Evolutionary conservation across 2,888 invertebrate genomes (phyloP), one percentile per base, ranked within the genome.

Genomic region (Seladonia tumulorum): DNA sequence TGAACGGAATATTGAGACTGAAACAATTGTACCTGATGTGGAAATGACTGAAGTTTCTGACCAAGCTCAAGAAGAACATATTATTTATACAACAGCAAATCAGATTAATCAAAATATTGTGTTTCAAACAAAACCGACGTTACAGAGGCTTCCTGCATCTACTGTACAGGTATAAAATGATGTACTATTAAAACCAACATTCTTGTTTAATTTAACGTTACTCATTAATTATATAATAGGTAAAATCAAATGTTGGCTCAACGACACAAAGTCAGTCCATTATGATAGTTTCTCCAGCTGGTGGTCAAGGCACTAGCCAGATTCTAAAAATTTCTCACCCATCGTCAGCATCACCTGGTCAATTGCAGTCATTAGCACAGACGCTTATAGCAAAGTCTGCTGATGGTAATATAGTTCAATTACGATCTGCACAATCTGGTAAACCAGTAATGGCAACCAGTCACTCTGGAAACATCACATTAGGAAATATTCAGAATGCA

Each of bases 271-370:
- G 94, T 85, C 95, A 95, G 76, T 95, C 95, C 14, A 94, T 95
- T 35, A 95, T 95, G 95, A 94, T 95, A 78, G 94, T 95, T 0
- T 94, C 95, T 57, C 94, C 95, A 25, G 94, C 94, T 14, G 90
- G 93, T n/a, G 94, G 94, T 63, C 93, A 94, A 86, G 95, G 95
- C 1, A 89, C 94, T 14, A 94, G 95, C 82, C 95, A 95, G 90
- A 94, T 95, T 76, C 83, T 95, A 29, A 95, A 95, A 92, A 95
- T 95, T 88, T 94, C 95, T 0, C 95, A 95, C 89, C 94, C 95
- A 5, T 90, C 95, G 0, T 91, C 94, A 10, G 94, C 95, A 71
- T 94, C 95, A 0, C 89, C 94, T 7, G 93, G 94, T 60, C 95
- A 95, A 79, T 88, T 95, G 35, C 95, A 95, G 80, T 93, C 95